Percentiles rank a stretch among this genome's conserved stretches.
Conservation (phyloP, 2,888 invertebrate species). For the Sericinus montela region DNA sequence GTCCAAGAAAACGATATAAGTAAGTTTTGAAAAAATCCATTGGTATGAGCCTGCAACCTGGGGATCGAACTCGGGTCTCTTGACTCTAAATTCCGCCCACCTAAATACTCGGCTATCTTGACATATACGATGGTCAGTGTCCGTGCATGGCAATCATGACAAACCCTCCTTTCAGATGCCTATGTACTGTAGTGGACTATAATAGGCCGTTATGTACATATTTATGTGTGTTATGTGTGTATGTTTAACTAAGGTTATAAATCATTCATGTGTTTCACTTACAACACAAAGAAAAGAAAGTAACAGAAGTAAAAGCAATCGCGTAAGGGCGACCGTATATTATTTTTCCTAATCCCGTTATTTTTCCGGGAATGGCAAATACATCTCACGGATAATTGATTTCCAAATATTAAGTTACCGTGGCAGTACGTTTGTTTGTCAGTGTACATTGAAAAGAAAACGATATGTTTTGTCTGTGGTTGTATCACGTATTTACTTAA, state of each 20-base stretch:
- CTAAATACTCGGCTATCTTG: too few species aligned
- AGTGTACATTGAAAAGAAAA: slow-evolving; percentile 41
- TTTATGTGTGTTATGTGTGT: too few species aligned
- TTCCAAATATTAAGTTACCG: slow-evolving; percentile 70
- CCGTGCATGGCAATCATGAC: too few species aligned
- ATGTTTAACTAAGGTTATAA: background rate
- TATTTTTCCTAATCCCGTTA: slow-evolving; percentile 53
- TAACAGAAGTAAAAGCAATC: slow-evolving; percentile 21
- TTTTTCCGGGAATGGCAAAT: slow-evolving; percentile 51
- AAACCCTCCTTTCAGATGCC: too few species aligned
- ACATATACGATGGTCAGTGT: too few species aligned
- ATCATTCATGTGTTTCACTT: background rate
- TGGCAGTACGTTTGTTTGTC: slow-evolving; percentile 35
- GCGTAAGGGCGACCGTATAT: slow-evolving; percentile 36
- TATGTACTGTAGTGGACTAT: too few species aligned
- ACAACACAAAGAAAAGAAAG: background rate
- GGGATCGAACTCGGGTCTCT: too few species aligned
- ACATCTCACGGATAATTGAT: slow-evolving; percentile 66
- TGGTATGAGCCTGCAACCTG: too few species aligned
- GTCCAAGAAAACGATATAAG: too few species aligned
- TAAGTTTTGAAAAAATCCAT: too few species aligned
- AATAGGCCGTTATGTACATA: too few species aligned
- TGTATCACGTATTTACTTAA: slow-evolving; percentile 21
- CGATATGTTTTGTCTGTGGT: slow-evolving; percentile 46
- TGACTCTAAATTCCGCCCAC: too few species aligned